Conservation (phyloP, 2,888 invertebrate genomes). For the Abrostola triplasia region DNA sequence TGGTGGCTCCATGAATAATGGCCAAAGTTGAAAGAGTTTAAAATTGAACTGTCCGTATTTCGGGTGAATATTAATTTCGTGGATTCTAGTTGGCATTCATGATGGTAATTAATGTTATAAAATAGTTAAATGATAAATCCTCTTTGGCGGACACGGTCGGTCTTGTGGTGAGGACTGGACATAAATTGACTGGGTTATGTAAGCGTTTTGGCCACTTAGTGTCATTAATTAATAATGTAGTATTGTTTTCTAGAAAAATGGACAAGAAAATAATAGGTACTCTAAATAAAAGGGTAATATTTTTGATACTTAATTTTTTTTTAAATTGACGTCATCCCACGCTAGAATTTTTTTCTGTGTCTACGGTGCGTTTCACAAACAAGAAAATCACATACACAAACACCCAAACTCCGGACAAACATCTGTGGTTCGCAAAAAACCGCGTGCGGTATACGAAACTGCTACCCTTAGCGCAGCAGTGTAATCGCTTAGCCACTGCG, state of each 20-base stretch:
- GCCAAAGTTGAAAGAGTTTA: conserved; percentile 80
- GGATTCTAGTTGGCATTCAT: conserved; percentile 66
- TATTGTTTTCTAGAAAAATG: background rate
- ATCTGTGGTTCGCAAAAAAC: too few relatives aligned
- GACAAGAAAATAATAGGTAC: too few relatives aligned
- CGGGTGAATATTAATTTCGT: conserved; percentile 77
- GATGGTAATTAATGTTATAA: conserved; percentile 61
- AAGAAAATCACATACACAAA: too few relatives aligned
- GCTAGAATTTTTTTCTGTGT: too few relatives aligned
- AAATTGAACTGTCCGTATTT: conserved; percentile 78
- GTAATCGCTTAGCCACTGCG: too few relatives aligned
- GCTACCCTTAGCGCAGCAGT: too few relatives aligned
- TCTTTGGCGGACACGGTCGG: conserved; percentile 13
- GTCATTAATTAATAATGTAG: background rate
- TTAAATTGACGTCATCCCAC: too few relatives aligned
- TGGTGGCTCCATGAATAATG: conserved; percentile 76
- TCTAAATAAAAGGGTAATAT: too few relatives aligned
- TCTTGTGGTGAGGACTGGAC: background rate
- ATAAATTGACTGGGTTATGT: conserved; percentile 2
- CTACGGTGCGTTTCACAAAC: too few relatives aligned
- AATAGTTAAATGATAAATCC: conserved; percentile 44
- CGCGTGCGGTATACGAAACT: too few relatives aligned
- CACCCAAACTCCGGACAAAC: too few relatives aligned
- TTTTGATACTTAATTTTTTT: too few relatives aligned
- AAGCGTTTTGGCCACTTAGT: background rate